phyloP scores from a whole-genome alignment of 2,888 invertebrate species.

The Rotaria macrura region DNA sequence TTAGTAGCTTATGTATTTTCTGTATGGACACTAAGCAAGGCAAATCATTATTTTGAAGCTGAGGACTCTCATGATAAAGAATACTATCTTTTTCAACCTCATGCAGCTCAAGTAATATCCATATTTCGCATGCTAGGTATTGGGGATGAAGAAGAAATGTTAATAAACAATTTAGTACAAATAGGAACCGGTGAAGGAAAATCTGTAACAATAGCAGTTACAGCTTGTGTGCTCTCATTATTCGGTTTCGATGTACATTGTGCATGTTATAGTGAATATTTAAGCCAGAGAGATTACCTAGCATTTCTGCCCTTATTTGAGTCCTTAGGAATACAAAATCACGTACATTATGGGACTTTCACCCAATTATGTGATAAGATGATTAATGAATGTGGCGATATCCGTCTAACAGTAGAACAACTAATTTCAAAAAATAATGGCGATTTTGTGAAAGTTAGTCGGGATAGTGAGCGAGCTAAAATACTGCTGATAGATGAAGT shows the following conservation, averaged over 20 bases:
- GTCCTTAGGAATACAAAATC: background rate
- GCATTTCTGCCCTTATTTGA: background rate
- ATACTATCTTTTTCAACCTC: background rate
- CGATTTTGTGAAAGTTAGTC: background rate
- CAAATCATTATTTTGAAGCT: background rate
- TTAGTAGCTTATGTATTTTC: background rate
- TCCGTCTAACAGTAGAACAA: background rate
- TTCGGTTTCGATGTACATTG: background rate
- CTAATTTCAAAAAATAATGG: background rate
- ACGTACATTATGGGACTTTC: background rate
- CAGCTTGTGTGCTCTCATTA: background rate
- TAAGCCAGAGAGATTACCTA: background rate
- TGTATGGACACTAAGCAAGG: background rate
- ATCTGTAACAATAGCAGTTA: background rate
- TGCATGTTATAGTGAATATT: constrained; percentile 21
- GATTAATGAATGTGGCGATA: background rate
- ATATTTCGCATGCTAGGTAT: background rate
- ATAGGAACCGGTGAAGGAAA: constrained; percentile 22
- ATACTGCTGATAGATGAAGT: constrained; percentile 16
- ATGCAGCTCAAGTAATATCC: constrained; percentile 11
- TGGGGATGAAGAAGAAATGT: background rate
- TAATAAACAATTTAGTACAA: too few relatives aligned
- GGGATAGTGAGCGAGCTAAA: background rate
- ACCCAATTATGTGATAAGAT: background rate
- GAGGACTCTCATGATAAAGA: background rate